Conservation (phyloP, 2,797 vertebrate genomes). For the Protosalanx chinensis region DNA sequence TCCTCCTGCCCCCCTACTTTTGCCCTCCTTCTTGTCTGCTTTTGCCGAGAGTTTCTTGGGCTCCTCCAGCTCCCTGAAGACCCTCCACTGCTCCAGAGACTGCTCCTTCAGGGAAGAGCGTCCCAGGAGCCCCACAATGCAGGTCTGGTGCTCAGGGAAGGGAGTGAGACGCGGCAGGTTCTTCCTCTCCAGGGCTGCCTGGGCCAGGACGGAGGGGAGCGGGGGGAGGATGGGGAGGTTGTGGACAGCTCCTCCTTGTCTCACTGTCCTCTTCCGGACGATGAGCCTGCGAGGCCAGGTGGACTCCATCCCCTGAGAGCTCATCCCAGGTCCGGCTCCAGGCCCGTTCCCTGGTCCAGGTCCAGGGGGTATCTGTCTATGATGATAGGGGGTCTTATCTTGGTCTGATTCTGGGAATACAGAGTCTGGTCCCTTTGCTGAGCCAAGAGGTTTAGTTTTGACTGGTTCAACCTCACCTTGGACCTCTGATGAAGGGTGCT, state of each 20-base stretch:
- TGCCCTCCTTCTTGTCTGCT: conserved; percentile 7
- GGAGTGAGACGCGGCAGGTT: conserved; percentile 58
- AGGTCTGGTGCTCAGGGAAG: conserved; percentile 63
- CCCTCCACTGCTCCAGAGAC: conserved; percentile 70
- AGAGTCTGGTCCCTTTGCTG: conserved; percentile 56
- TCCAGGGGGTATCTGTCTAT: conserved; percentile 8
- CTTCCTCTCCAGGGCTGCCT: conserved; percentile 70
- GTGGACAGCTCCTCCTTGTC: conserved; percentile 76
- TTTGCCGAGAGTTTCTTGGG: conserved; percentile 28
- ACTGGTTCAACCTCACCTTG: conserved; percentile 54
- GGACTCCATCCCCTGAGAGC: conserved; percentile 67
- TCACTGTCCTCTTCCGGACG: conserved; percentile 75
- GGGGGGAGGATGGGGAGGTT: conserved; percentile 80
- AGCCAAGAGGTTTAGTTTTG: conserved; percentile 54
- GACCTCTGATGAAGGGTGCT: not conserved
- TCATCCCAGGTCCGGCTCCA: not conserved
- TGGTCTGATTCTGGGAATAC: conserved; percentile 64
- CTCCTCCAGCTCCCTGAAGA: conserved; percentile 67
- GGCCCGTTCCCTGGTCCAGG: not conserved
- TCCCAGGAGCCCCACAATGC: conserved; percentile 56
- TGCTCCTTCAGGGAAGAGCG: conserved; percentile 72
- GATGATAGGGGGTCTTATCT: conserved; percentile 63
- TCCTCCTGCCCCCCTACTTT: conserved; percentile 25
- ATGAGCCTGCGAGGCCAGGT: conserved; percentile 79
- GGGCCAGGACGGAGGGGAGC: conserved; percentile 68